These are phyloP conservation scores for Coregonus suidteri DNA, from an alignment of 2,797 vertebrate genomes.

Conservation along the genomic window DNA sequence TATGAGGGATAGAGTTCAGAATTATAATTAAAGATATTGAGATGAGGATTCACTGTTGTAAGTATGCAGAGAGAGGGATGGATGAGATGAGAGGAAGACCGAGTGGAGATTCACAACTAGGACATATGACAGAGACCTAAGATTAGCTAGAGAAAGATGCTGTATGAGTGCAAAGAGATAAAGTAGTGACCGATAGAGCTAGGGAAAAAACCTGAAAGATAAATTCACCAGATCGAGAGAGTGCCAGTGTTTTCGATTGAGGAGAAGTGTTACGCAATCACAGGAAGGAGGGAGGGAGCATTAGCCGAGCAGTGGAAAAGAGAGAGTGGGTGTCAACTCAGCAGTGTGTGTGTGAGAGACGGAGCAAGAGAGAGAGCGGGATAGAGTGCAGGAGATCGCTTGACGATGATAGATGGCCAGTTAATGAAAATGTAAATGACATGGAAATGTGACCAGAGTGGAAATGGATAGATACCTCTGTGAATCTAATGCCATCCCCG, in stretches of 20 bases:
- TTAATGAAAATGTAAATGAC: slow-evolving; percentile 18
- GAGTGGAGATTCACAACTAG: slow-evolving; percentile 8
- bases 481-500: background rate
- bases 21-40: slow-evolving; percentile 26
- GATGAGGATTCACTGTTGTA: slow-evolving; percentile 6
- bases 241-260: background rate
- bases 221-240: background rate
- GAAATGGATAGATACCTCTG: slow-evolving; percentile 6
- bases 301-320: too few species aligned
- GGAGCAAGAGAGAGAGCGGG: background rate
- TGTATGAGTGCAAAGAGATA: slow-evolving; percentile 7
- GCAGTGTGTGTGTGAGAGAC: background rate
- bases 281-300: background rate
- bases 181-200: background rate
- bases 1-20: background rate
- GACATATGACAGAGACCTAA: background rate
- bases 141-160: background rate
- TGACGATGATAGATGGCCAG: slow-evolving; percentile 9
- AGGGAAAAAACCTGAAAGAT: slow-evolving; percentile 16
- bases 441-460: slow-evolving; percentile 6
- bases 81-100: background rate
- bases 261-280: slow-evolving; percentile 1
- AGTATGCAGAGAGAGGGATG: background rate
- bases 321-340: background rate
- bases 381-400: background rate